Evolutionary conservation across 1,140 invertebrate genomes (phyloP).

Genomic region (Apis laboriosa): DNA sequence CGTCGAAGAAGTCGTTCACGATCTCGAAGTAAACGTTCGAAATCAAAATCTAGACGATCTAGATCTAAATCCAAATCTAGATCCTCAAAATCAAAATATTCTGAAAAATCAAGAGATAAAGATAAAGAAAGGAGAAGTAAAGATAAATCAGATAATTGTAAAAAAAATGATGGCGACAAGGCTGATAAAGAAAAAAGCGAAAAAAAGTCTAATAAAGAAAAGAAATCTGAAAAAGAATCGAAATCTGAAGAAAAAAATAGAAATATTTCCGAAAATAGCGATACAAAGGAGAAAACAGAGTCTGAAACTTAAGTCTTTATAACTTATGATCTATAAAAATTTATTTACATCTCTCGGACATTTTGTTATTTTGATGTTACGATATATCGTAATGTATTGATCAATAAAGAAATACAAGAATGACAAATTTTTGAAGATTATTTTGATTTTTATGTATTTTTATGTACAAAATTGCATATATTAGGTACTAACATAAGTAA

Average conservation of each 20-base stretch:
- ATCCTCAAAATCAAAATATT: conserved; percentile 78
- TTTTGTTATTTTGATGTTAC: conserved; percentile 47
- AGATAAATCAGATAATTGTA: conserved; percentile 80
- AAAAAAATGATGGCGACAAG: conserved; percentile 73
- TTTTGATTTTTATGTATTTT: conserved; percentile 17
- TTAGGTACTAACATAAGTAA: not conserved
- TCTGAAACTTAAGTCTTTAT: conserved; percentile 66
- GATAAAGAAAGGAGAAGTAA: conserved; percentile 77
- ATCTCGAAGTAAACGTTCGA: conserved; percentile 81
- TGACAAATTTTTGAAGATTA: conserved; percentile 6
- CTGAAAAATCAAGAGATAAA: conserved; percentile 78
- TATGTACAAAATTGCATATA: not conserved
- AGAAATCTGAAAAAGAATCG: conserved; percentile 73
- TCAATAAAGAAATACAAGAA: conserved; percentile 42
- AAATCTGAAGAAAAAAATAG: conserved; percentile 70
- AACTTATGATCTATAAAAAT: not conserved
- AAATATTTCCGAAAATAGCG: conserved; percentile 72
- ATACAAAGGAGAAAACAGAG: conserved; percentile 76
- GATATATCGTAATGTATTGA: conserved; percentile 44
- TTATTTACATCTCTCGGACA: conserved; percentile 7
- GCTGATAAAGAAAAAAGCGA: conserved; percentile 71
- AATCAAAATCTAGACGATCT: conserved; percentile 76
- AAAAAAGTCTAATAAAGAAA: conserved; percentile 75
- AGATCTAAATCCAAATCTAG: conserved; percentile 78
- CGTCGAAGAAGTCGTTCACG: conserved; percentile 77